A percentile compares a stretch with the other conserved stretches of the same genome.
Evolutionary conservation across 2,113 vertebrate species (phyloP).

Genomic region (Balaenoptera acutorostrata): DNA sequence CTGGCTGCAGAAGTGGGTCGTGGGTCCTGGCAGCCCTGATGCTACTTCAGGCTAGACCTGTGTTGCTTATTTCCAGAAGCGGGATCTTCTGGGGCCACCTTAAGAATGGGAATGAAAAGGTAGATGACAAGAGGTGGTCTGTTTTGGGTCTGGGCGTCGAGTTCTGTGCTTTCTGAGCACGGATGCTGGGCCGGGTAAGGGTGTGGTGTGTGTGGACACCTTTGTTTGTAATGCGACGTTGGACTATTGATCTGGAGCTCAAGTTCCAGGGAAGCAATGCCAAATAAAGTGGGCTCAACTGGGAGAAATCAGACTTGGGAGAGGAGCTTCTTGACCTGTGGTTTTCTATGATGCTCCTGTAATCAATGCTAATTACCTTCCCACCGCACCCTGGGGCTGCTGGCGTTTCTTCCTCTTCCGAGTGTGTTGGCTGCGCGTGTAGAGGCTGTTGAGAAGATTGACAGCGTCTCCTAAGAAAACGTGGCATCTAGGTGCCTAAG

Average conservation of each 20-base stretch:
- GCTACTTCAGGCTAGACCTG: not conserved
- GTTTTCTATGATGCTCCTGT: not conserved
- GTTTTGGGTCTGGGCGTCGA: fast-evolving
- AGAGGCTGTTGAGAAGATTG: not conserved
- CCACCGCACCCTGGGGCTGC: fast-evolving
- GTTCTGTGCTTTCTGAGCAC: not conserved
- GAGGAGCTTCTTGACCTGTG: not conserved
- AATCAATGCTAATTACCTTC: not conserved
- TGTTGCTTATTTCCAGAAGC: not conserved
- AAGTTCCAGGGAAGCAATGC: not conserved
- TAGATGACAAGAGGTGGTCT: not conserved
- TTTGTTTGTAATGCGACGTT: not conserved
- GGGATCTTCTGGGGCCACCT: not conserved
- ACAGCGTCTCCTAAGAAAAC: not conserved
- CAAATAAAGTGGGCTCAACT: not conserved
- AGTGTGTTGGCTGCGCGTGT: fast-evolving
- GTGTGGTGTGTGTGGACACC: not conserved
- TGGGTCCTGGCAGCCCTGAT: not conserved
- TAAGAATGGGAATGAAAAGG: not conserved
- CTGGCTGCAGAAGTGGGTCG: not conserved
- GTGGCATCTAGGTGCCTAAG: not conserved
- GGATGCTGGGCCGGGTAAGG: not conserved
- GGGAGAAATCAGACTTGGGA: not conserved
- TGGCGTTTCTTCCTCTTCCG: not conserved
- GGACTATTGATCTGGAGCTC: not conserved